Evolutionary conservation across 2,113 vertebrate genomes (phyloP), one percentile per base, ranked within the genome.

Genomic region (Ceyx melanurus): DNA sequence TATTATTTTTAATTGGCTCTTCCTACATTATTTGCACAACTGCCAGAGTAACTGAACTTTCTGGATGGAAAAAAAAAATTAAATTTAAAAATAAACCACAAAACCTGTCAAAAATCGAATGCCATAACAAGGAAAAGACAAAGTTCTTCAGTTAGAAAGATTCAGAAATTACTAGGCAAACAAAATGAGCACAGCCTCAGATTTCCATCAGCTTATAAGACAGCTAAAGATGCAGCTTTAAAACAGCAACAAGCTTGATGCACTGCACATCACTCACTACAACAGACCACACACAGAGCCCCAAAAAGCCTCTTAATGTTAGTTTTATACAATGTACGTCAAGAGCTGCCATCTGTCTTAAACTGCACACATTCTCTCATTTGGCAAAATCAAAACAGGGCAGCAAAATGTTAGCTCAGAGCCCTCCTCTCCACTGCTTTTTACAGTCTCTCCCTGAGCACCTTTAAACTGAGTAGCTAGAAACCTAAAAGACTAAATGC

Each of bases 271-370:
- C 61, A n/a, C 29, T 64, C 31, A 67, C n/a, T 73, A 35, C 46
- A 54, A 60, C 25, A 91, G 72, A 77, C 48, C 45, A 43, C 88
- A 94, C 88, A 91, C 43, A 86, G 64, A 80, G 42, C 25, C 33
- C 22, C 46, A 2, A 9, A 80, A 92, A 70, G 28, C 33, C 28
- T 62, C 84, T 82, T 65, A 61, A 3, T 35, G 42, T 56, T 80
- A 56, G 35, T 53, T 90, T 91, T 79, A 72, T 45, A 45, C 35
- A 48, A 66, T 50, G 51, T 23, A 62, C 60, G 33, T 84, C 65
- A 94, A 64, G 74, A 91, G 17, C 26, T 53, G 28, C 87, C 50
- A 86, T 79, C 93, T 93, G 74, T 51, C 77, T 84, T 81, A 70
- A 79, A 74, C 51, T 26, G 18, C 73, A 67, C 28, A 15, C 9